These are phyloP conservation scores for Kradibia gibbosae DNA, from an alignment of 1,140 invertebrate species.

Conservation along the genomic window DNA sequence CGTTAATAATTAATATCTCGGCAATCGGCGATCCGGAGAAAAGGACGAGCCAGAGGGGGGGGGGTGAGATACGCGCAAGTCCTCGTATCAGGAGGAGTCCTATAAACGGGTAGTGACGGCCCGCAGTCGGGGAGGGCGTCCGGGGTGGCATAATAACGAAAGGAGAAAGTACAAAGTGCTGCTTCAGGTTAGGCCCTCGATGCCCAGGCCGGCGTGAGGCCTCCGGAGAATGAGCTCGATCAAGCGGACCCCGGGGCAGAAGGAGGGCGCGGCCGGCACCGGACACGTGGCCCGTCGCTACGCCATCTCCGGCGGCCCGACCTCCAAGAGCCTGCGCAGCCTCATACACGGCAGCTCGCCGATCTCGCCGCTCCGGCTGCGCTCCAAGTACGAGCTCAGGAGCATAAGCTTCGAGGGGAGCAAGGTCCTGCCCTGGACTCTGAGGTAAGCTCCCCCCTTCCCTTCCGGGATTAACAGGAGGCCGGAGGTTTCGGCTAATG, in stretches of 20 bases:
- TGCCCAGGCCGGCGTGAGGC: background rate
- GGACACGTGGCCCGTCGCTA: conserved; percentile 59
- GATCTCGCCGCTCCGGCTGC: conserved; percentile 59
- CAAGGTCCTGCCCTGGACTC: conserved; percentile 69
- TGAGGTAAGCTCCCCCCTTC: conserved; percentile 54
- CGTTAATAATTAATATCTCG: too few relatives aligned
- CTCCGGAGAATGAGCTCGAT: conserved; percentile 60
- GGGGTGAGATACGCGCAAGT: too few relatives aligned
- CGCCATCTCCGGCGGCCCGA: conserved; percentile 59
- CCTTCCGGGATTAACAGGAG: background rate
- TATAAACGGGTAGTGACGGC: background rate
- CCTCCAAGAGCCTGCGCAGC: conserved; percentile 61
- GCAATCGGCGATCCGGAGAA: too few relatives aligned
- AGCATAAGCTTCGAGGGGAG: conserved; percentile 72
- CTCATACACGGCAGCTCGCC: conserved; percentile 60
- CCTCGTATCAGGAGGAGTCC: too few relatives aligned
- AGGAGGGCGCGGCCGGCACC: conserved; percentile 45
- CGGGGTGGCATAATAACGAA: background rate
- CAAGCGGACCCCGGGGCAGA: conserved; percentile 54
- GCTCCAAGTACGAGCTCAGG: conserved; percentile 69
- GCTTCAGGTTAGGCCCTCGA: conserved; percentile 11
- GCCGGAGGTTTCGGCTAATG: too few relatives aligned
- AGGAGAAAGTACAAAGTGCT: background rate
- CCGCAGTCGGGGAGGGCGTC: background rate
- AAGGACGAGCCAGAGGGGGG: too few relatives aligned